Evolutionary conservation across 2,888 invertebrate genomes (phyloP).

Genomic region (Dysmachus trigonus): DNA sequence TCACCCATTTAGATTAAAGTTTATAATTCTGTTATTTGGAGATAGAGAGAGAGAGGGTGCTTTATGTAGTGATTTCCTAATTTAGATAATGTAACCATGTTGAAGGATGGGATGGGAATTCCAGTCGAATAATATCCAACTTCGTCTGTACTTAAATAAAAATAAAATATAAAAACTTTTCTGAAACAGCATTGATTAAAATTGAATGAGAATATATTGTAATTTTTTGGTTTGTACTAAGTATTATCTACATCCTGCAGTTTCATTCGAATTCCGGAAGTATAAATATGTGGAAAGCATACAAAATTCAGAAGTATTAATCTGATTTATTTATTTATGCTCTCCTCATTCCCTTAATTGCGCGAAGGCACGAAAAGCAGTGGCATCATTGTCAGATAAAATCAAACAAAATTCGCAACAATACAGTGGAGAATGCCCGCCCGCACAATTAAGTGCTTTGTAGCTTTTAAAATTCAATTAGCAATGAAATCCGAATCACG

Average conservation of each 20-base stretch:
- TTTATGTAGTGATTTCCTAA: neutral
- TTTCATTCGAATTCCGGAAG: neutral
- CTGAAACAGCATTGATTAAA: neutral
- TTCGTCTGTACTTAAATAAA: neutral
- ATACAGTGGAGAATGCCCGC: neutral
- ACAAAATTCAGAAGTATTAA: neutral
- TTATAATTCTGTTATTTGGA: neutral
- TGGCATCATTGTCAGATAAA: neutral
- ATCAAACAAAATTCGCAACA: neutral
- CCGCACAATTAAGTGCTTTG: neutral
- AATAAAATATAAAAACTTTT: neutral
- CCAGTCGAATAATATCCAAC: neutral
- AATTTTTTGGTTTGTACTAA: neutral
- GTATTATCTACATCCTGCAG: neutral
- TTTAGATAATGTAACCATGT: slow-evolving; percentile 8
- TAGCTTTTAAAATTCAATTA: slow-evolving; percentile 34
- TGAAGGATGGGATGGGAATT: neutral
- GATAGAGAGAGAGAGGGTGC: neutral
- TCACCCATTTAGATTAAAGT: neutral
- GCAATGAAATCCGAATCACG: slow-evolving; percentile 1
- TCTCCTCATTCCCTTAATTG: neutral
- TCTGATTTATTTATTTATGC: neutral
- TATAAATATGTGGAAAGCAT: neutral
- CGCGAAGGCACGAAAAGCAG: neutral
- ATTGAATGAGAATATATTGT: neutral